Evolutionary conservation across 2,113 vertebrate genomes (phyloP).

Genomic region (Orthochromis malagaraziensis): DNA sequence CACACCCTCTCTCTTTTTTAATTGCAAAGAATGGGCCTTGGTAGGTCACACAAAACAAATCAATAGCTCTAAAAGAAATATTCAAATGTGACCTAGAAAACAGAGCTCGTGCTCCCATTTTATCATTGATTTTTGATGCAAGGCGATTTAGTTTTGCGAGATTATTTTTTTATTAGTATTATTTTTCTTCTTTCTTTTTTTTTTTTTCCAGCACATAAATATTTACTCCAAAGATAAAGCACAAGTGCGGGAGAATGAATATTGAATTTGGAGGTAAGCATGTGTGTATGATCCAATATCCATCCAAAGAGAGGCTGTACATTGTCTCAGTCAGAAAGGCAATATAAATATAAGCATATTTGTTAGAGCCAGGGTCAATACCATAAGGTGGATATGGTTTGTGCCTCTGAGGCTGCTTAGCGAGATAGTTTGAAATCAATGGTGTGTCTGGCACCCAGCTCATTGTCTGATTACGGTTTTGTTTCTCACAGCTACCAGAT

Average conservation of each 20-base stretch:
- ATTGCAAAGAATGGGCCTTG: conserved; percentile 71
- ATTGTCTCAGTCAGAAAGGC: conserved; percentile 60
- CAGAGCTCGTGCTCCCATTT: conserved; percentile 57
- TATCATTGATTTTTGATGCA: conserved; percentile 72
- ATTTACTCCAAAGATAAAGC: conserved; percentile 62
- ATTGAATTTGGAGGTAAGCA: conserved; percentile 63
- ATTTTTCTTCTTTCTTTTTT: background rate
- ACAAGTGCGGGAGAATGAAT: conserved; percentile 61
- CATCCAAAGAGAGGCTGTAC: conserved; percentile 39
- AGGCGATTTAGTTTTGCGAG: conserved; percentile 55
- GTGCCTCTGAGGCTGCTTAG: conserved; percentile 55
- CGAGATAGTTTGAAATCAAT: conserved; percentile 61
- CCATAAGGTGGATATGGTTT: conserved; percentile 49
- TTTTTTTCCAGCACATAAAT: conserved; percentile 30
- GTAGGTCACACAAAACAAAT: conserved; percentile 72
- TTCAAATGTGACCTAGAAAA: conserved; percentile 77
- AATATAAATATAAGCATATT: conserved; percentile 68
- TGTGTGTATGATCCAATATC: conserved; percentile 69
- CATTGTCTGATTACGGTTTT: conserved; percentile 54
- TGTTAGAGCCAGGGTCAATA: conserved; percentile 63
- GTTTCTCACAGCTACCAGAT: conserved; percentile 48
- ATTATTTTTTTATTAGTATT: conserved; percentile 4
- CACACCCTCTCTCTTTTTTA: conserved; percentile 63
- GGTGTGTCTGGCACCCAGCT: conserved; percentile 37
- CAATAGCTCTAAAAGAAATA: conserved; percentile 75